These are phyloP conservation scores for Pantherophis vulpinus DNA, from an alignment of 2,797 vertebrate species.

Conservation along the genomic window DNA sequence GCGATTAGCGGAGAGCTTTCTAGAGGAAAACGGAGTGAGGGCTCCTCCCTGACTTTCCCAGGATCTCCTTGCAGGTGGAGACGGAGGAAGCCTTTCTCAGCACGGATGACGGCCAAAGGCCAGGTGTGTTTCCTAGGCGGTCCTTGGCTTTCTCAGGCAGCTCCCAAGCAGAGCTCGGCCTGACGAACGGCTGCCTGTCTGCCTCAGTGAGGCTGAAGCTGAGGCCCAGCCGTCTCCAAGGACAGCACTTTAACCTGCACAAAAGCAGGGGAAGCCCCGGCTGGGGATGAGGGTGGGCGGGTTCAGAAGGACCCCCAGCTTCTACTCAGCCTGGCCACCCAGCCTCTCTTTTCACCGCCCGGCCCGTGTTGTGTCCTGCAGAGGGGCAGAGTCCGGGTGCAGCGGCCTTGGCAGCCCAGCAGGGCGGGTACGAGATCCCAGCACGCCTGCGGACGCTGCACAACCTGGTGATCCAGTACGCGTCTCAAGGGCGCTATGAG, in stretches of 20 bases:
- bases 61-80: constrained; percentile 49
- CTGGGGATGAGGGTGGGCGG: not conserved
- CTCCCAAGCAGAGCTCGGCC: not conserved
- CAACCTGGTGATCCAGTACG: constrained; percentile 91
- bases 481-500: constrained; percentile 86
- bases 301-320: not conserved
- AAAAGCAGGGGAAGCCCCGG: not conserved
- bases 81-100: constrained; percentile 78
- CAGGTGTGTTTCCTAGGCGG: constrained; percentile 63
- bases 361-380: not conserved
- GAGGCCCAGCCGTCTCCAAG: accelerated
- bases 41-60: not conserved
- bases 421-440: constrained; percentile 87
- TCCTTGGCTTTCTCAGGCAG: not conserved
- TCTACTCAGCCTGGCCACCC: not conserved
- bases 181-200: not conserved
- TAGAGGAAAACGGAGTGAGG: not conserved
- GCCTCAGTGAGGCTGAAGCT: not conserved
- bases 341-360: not conserved
- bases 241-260: not conserved
- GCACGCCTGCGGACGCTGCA: constrained; percentile 85
- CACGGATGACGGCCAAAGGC: constrained; percentile 79
- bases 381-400: not conserved
- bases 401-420: constrained; percentile 74
- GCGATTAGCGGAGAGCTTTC: not conserved